Percentiles rank a stretch among this genome's conserved stretches.
Evolutionary conservation across 1,140 invertebrate genomes (phyloP).

Genomic region (Drosophila ironensis): DNA sequence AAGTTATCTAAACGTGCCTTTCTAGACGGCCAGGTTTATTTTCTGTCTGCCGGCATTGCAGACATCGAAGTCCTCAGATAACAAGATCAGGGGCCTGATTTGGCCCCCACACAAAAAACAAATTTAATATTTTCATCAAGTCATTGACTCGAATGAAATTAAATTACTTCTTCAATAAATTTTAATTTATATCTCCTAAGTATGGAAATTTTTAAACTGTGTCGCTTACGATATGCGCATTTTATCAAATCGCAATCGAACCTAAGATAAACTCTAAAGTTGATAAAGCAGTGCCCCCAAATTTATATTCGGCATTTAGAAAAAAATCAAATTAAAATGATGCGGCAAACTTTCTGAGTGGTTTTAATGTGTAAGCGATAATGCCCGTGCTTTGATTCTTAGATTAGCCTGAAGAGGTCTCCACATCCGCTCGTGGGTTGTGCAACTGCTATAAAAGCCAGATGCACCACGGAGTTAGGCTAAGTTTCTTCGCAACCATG

Average conservation of each 20-base stretch:
- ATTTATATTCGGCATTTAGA: background rate
- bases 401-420: background rate
- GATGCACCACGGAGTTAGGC: background rate
- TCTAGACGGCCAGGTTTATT: background rate
- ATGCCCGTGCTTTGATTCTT: background rate
- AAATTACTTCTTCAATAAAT: too few species aligned
- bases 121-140: too few species aligned
- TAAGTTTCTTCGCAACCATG: background rate
- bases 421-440: background rate
- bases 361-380: background rate
- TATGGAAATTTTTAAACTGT: background rate
- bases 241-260: background rate
- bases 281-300: background rate
- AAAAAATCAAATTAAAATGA: background rate
- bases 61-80: too few species aligned
- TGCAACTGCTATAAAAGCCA: background rate
- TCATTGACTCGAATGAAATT: too few species aligned
- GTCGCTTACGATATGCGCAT: background rate
- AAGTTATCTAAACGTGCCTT: background rate
- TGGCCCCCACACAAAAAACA: too few species aligned
- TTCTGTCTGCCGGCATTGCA: too few species aligned
- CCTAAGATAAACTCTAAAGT: background rate
- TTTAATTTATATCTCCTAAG: background rate
- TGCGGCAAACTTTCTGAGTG: background rate
- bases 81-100: too few species aligned